phyloP scores from a whole-genome alignment of 2,797 vertebrate species.

The Eurystomus glaucurus region DNA sequence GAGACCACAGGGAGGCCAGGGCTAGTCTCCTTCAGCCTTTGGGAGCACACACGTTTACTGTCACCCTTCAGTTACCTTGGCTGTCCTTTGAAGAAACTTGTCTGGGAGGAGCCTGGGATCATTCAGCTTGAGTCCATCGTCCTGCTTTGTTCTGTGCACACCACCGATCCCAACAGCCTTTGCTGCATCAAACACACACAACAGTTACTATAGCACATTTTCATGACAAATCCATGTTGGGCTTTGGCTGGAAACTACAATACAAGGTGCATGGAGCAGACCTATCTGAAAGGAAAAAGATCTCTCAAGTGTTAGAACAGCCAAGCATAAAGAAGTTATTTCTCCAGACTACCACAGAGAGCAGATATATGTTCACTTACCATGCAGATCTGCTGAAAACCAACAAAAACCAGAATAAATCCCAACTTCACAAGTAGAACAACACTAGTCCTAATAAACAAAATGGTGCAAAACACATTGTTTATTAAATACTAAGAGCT shows the following conservation, averaged over 20 bases:
- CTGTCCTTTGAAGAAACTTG: conserved; percentile 91
- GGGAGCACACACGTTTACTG: not conserved
- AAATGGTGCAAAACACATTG: conserved; percentile 62
- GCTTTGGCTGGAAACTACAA: not conserved
- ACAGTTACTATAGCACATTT: not conserved
- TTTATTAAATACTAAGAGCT: conserved; percentile 47
- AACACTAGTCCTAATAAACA: conserved; percentile 60
- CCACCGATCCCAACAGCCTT: conserved; percentile 11
- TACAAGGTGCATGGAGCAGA: not conserved
- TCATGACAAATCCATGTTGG: not conserved
- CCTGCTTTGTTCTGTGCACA: conserved; percentile 32
- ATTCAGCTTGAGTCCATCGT: conserved; percentile 19
- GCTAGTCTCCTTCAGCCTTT: not conserved
- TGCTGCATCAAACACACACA: conserved; percentile 60
- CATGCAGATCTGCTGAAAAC: conserved; percentile 61
- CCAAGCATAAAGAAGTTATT: conserved; percentile 26
- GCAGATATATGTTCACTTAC: conserved; percentile 42
- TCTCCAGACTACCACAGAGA: conserved; percentile 18
- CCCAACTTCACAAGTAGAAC: conserved; percentile 50
- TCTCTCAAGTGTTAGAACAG: not conserved
- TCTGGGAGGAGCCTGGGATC: conserved; percentile 79
- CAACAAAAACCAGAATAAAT: conserved; percentile 66
- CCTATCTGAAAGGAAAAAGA: conserved; percentile 13
- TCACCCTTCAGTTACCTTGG: conserved; percentile 86
- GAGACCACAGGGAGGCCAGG: conserved; percentile 8